Conservation (phyloP, 2,888 invertebrate species). For the Diachrysia chrysitis region DNA sequence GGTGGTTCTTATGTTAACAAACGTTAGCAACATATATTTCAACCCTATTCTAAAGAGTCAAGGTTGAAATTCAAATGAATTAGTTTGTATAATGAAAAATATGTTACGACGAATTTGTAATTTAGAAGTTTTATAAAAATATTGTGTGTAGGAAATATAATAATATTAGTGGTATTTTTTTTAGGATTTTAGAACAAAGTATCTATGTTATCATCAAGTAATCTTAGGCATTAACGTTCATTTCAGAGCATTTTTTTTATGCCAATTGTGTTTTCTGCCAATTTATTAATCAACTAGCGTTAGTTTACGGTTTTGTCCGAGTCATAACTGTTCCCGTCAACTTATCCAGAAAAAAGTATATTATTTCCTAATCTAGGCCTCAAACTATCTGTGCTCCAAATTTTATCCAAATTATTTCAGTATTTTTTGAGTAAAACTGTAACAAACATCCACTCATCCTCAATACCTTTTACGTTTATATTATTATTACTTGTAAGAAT, state of each 20-base stretch:
- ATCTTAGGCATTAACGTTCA: not conserved
- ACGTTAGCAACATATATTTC: constrained; percentile 52
- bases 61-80: constrained; percentile 40
- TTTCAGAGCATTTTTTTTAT: too few species aligned
- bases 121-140: constrained; percentile 54
- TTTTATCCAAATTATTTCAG: not conserved
- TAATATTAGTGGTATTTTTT: too few species aligned
- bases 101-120: constrained; percentile 52
- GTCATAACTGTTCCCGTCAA: too few species aligned
- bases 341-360: too few species aligned
- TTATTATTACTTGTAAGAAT: too few species aligned
- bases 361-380: too few species aligned
- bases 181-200: too few species aligned
- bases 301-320: too few species aligned
- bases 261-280: too few species aligned
- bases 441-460: too few species aligned
- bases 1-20: constrained; percentile 68
- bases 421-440: too few species aligned
- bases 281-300: not conserved
- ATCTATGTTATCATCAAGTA: constrained; percentile 13
- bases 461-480: too few species aligned
- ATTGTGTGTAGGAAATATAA: constrained; percentile 40
- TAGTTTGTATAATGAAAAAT: constrained; percentile 30
- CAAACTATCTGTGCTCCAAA: not conserved
- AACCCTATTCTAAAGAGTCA: constrained; percentile 42